Base-by-base conservation (phyloP, 2,797 vertebrate species). In the Chelidonichthys spinosus region DNA sequence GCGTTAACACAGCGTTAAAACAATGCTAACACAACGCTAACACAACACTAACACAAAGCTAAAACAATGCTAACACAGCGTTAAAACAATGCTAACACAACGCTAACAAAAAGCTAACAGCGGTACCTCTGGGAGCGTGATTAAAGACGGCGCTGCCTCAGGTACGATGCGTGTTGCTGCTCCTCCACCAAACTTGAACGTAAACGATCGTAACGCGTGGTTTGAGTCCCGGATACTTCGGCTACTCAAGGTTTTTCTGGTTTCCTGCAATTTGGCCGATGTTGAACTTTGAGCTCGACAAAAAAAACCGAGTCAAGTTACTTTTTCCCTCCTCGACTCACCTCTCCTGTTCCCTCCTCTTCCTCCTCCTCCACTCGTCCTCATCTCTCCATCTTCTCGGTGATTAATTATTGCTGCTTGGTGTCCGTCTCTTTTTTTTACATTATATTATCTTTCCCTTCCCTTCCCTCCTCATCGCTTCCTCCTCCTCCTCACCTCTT, bases 351-450 rank as follows among this genome's bases (percentile, higher is more conserved):
- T 66, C 59, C 11, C 25, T 13, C 2, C 33, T 35, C 59, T 44
- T 35, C 3, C 14, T 13, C 11, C 5, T n/a, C 33, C n/a, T 18
- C 35, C 60, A 15, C 40, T 13, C 6, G 1, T 59, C 50, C 32
- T 73, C 72, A 62, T 87, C 78, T 73, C 74, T 71, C 55, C 74
- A 56, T 82, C 58, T 56, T 72, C 44, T 11, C 7, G 0, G 58
- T 82, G 72, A 89, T 88, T 80, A 85, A 90, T 88, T 72, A 82
- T 71, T 74, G 47, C 75, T 55, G 55, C 70, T 64, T 11, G 4
- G 78, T 81, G 68, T 88, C 78, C 40, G 33, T 82, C 59, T 72
- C 55, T 69, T 78, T 81, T 67, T 79, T 85, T 78, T 82, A 62
- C 76, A 76, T 88, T 78, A 74, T 83, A 62, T 73, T 64, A 55